A percentile compares a stretch with the other conserved stretches of the same genome.
These are phyloP conservation scores for Cladorhizidae sp. DNA, from an alignment of 37 sponge, comb jelly and placozoan genomes.

Conservation along the genomic window DNA sequence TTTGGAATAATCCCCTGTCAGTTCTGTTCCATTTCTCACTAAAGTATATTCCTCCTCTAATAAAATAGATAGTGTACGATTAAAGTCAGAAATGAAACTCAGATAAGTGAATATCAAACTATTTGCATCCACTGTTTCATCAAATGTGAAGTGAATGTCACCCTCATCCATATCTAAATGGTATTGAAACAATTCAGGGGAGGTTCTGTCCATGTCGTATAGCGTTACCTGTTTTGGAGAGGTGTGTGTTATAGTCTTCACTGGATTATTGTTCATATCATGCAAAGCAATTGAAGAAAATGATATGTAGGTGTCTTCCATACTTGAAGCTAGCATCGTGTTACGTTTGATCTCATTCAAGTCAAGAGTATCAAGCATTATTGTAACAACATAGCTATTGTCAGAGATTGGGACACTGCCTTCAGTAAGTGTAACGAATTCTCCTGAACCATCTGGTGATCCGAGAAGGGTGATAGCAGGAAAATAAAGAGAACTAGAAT, in stretches of 20 bases:
- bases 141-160: slow-evolving; percentile 64
- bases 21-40: slow-evolving; percentile 8
- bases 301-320: slow-evolving; percentile 55
- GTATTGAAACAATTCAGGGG: slow-evolving; percentile 61
- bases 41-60: slow-evolving; percentile 36
- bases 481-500: slow-evolving; percentile 43
- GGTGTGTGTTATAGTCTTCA: slow-evolving; percentile 15
- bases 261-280: slow-evolving; percentile 80
- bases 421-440: slow-evolving; percentile 40
- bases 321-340: slow-evolving; percentile 54
- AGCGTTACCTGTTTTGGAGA: slow-evolving; percentile 16
- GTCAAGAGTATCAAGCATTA: slow-evolving; percentile 54
- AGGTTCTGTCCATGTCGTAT: slow-evolving; percentile 52
- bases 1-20: slow-evolving; percentile 42
- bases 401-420: slow-evolving; percentile 38
- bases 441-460: slow-evolving; percentile 1
- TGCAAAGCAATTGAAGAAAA: slow-evolving; percentile 29
- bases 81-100: slow-evolving; percentile 41
- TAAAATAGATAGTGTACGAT: slow-evolving; percentile 1
- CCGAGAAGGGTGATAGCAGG: slow-evolving; percentile 46
- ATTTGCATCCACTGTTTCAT: slow-evolving; percentile 80
- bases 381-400: slow-evolving; percentile 61
- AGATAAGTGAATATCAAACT: slow-evolving; percentile 49
- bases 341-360: slow-evolving; percentile 84
- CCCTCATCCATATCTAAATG: slow-evolving; percentile 81